phyloP scores from a whole-genome alignment of 2,797 vertebrate species.

The Acanthis flammea region DNA sequence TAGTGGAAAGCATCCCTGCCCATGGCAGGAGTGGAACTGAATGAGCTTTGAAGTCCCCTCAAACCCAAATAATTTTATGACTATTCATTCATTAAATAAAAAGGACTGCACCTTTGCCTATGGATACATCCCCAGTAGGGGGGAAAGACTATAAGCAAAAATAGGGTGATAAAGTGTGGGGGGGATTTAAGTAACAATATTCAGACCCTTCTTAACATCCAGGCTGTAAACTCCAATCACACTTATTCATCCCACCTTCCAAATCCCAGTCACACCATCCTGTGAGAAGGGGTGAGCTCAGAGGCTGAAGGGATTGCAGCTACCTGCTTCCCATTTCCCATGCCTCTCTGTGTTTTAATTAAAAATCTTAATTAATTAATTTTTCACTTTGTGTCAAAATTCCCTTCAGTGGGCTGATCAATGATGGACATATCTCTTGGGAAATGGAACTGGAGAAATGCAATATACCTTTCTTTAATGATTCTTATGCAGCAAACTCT shows the following conservation, averaged over 20 bases:
- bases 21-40: neutral
- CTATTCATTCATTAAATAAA: neutral
- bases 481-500: fast-evolving
- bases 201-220: neutral
- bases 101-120: neutral
- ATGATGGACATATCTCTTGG: neutral
- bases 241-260: neutral
- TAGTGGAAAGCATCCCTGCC: neutral
- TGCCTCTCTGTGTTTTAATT: constrained; percentile 5
- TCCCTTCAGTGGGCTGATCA: neutral
- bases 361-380: constrained; percentile 25
- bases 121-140: fast-evolving
- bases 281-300: neutral
- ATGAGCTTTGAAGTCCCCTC: neutral
- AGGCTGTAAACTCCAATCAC: neutral
- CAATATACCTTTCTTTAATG: neutral
- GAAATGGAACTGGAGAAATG: neutral
- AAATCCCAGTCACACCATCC: neutral
- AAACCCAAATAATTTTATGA: neutral
- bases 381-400: constrained; percentile 8
- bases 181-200: neutral
- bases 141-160: neutral
- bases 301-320: neutral
- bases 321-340: neutral
- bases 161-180: neutral